Conservation (phyloP, 2,888 invertebrate species). For the Blomia tropicalis region DNA sequence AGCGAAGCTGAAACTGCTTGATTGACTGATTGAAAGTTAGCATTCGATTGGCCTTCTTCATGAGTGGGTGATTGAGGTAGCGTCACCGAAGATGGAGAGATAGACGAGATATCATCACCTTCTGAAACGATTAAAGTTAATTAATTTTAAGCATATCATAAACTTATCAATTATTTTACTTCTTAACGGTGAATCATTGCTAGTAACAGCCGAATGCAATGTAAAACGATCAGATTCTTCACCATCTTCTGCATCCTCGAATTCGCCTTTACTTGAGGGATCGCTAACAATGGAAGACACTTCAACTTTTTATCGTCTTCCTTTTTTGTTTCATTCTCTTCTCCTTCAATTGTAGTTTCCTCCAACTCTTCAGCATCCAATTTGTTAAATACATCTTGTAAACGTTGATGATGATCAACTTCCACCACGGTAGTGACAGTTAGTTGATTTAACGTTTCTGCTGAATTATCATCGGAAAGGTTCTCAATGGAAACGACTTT, state of each 20-base stretch:
- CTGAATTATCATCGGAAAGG: too few species aligned
- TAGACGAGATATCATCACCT: background rate
- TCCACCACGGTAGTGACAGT: background rate
- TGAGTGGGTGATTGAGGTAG: slow-evolving; percentile 13
- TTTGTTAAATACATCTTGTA: background rate
- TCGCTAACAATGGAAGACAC: background rate
- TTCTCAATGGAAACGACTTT: slow-evolving; percentile 9
- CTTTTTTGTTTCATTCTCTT: background rate
- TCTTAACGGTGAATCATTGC: too few species aligned
- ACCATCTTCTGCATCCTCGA: background rate
- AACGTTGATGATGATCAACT: background rate
- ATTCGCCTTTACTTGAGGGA: background rate
- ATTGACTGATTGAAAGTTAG: background rate
- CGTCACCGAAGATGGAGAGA: background rate
- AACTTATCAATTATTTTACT: too few species aligned
- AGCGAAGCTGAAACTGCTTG: background rate
- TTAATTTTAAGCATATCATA: background rate
- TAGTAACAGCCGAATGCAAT: background rate
- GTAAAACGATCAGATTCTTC: background rate
- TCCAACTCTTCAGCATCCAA: background rate
- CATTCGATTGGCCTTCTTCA: background rate
- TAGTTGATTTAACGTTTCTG: slow-evolving; percentile 4
- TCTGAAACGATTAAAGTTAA: background rate
- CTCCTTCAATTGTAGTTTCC: background rate
- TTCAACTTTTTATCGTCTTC: background rate